These are phyloP conservation scores for Drosophila kohkoa DNA, from an alignment of 1,140 invertebrate species.

Conservation along the genomic window DNA sequence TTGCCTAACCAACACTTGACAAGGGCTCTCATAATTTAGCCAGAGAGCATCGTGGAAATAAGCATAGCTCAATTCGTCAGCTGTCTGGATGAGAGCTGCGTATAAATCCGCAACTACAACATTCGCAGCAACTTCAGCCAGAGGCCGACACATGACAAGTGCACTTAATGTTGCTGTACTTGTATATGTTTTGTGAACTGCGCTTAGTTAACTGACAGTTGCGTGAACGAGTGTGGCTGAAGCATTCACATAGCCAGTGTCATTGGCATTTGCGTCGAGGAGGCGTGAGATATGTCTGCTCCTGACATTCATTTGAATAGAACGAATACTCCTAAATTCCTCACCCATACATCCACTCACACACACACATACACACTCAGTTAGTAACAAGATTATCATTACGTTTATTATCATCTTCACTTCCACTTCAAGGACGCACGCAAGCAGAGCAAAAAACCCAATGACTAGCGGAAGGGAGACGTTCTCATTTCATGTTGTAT, in stretches of 20 bases:
- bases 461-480: conserved; percentile 22
- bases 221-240: conserved; percentile 64
- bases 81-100: conserved; percentile 48
- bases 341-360: no score
- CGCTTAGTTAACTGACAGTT: conserved; percentile 64
- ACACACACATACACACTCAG: no score
- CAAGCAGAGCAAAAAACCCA: background rate
- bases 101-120: conserved; percentile 47
- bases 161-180: conserved; percentile 46
- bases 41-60: conserved; percentile 3
- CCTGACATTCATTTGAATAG: conserved; percentile 69
- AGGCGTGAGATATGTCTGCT: conserved; percentile 54
- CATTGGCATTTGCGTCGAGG: conserved; percentile 43
- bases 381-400: conserved; percentile 58
- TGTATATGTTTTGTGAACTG: conserved; percentile 28
- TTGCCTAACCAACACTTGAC: conserved; percentile 10
- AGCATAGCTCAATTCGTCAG: conserved; percentile 50
- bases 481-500: conserved; percentile 38
- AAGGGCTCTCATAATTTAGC: conserved; percentile 9
- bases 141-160: conserved; percentile 62
- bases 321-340: conserved; percentile 23
- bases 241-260: conserved; percentile 35
- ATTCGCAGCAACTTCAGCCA: conserved; percentile 28
- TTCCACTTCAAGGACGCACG: conserved; percentile 32
- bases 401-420: conserved; percentile 49